phyloP scores from a whole-genome alignment of 2,113 vertebrate species.

The Nothocercus julius region DNA sequence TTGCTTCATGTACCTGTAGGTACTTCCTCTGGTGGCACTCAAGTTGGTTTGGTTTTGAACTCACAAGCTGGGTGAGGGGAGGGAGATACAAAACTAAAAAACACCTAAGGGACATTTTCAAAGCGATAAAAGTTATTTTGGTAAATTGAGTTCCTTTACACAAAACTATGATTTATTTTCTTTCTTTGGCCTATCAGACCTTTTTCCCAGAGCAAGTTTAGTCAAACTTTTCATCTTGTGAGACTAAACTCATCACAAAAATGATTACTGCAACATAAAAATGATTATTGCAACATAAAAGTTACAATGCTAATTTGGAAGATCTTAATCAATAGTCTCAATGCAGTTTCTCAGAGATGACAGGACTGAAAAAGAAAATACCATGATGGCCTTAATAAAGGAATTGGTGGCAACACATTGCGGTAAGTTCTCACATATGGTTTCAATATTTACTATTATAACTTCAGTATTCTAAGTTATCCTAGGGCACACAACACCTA shows the following conservation, averaged over 20 bases:
- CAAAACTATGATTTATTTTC: neutral
- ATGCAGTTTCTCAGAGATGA: neutral
- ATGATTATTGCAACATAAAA: neutral
- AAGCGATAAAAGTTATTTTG: neutral
- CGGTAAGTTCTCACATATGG: neutral
- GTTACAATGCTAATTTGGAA: neutral
- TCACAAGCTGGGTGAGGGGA: neutral
- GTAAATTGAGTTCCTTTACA: neutral
- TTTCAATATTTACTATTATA: neutral
- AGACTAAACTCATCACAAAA: neutral
- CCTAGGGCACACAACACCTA: neutral
- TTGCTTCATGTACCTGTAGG: neutral
- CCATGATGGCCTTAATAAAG: neutral
- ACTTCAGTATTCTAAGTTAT: neutral
- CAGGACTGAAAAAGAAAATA: neutral
- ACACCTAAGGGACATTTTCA: neutral
- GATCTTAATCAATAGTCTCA: conserved; percentile 1
- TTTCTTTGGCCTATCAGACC: neutral
- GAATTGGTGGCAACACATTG: neutral
- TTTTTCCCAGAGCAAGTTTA: neutral
- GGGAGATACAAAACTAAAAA: neutral
- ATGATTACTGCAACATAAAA: neutral
- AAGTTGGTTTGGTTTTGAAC: conserved; percentile 8
- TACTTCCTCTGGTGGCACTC: conserved; percentile 15
- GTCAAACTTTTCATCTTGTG: neutral